Evolutionary conservation across 2,113 vertebrate genomes (phyloP).

Genomic region (Pelodiscus sinensis): DNA sequence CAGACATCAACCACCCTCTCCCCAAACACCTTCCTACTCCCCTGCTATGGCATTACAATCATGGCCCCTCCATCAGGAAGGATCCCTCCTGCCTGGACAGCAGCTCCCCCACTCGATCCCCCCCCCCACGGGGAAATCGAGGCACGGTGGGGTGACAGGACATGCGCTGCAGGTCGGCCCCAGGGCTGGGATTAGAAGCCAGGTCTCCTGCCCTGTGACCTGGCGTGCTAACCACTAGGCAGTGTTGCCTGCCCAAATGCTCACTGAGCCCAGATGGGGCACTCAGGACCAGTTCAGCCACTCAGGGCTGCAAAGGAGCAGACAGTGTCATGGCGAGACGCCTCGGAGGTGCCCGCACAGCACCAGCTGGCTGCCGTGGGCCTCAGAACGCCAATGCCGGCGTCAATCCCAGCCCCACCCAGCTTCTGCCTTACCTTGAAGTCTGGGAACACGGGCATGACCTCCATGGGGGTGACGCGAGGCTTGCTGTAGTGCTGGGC

Average conservation of each 20-base stretch:
- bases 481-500: slow-evolving; percentile 93
- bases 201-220: neutral
- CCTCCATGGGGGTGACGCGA: slow-evolving; percentile 90
- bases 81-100: neutral
- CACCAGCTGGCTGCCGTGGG: too few species aligned
- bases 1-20: neutral
- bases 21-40: too few species aligned
- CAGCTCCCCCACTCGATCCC: neutral
- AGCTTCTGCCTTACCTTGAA: slow-evolving; percentile 85
- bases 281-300: neutral
- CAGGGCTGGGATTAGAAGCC: neutral
- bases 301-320: too few species aligned
- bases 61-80: neutral
- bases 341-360: too few species aligned
- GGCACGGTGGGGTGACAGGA: neutral
- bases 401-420: neutral
- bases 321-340: too few species aligned
- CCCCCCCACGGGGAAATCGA: neutral
- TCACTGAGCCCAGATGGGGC: neutral
- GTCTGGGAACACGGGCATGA: slow-evolving; percentile 92
- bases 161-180: too few species aligned
- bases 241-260: neutral
- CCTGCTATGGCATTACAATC: neutral
- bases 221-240: neutral
- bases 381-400: neutral